Percentiles rank a stretch among this genome's conserved stretches.
phyloP scores from a whole-genome alignment of 1,140 invertebrate genomes.

The Ceratina japonica region DNA sequence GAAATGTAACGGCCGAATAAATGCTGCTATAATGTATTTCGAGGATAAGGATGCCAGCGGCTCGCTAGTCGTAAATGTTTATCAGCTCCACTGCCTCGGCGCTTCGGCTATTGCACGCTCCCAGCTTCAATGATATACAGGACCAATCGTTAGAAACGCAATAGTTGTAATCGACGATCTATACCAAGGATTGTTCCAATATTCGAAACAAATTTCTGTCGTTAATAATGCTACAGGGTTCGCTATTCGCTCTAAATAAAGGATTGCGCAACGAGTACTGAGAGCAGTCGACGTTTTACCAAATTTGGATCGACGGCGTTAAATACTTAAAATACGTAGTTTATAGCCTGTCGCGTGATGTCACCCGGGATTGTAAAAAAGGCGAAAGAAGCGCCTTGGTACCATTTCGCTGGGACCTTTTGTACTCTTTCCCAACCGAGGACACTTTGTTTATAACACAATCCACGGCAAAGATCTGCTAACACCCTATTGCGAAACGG shows the following conservation, averaged over 20 bases:
- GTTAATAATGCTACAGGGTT: no score
- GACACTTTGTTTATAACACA: neutral
- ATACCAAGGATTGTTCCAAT: no score
- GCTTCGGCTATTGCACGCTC: neutral
- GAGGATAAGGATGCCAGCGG: slow-evolving; percentile 1
- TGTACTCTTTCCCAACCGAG: neutral
- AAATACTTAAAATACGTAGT: neutral
- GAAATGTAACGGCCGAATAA: slow-evolving; percentile 39
- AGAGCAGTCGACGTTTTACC: neutral
- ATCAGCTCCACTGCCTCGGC: slow-evolving; percentile 25
- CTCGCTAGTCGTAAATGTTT: slow-evolving; percentile 43
- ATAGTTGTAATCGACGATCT: no score
- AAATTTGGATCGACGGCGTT: neutral
- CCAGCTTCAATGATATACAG: no score
- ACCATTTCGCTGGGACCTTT: neutral
- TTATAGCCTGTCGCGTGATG: neutral
- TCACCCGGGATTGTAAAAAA: neutral
- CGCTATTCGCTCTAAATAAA: no score
- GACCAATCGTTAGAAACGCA: no score
- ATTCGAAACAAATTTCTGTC: no score
- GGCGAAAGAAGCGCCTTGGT: neutral
- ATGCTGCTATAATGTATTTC: slow-evolving; percentile 43
- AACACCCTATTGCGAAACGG: neutral
- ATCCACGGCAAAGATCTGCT: neutral
- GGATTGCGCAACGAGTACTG: no score